These are phyloP conservation scores for Callimorpha dominula DNA, from an alignment of 2,888 invertebrate species.

Conservation along the genomic window DNA sequence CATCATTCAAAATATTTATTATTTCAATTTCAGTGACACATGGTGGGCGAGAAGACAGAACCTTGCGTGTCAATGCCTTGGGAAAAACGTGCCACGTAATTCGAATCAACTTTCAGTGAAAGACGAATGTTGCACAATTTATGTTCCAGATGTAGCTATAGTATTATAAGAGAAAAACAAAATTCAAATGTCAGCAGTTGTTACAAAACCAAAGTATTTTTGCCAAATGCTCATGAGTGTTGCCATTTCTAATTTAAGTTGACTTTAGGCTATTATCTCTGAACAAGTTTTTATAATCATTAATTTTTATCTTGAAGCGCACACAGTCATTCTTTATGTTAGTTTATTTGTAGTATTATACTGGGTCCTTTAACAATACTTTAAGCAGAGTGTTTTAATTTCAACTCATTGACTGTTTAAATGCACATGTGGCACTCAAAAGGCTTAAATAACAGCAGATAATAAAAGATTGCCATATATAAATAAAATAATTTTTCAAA, in stretches of 20 bases:
- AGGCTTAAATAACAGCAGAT: no score
- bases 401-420: no score
- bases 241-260: neutral
- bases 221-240: constrained; percentile 7
- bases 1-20: neutral
- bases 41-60: constrained; percentile 13
- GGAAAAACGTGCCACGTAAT: neutral
- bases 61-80: constrained; percentile 1
- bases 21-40: constrained; percentile 15
- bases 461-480: no score
- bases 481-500: no score
- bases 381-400: no score
- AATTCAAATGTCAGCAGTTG: neutral
- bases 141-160: constrained; percentile 18
- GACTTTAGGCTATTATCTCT: neutral
- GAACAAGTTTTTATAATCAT: neutral
- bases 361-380: neutral
- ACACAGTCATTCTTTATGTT: neutral
- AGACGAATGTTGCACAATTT: constrained; percentile 18
- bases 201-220: neutral
- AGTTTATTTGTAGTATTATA: neutral
- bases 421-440: no score
- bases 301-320: neutral
- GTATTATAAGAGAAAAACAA: constrained; percentile 1
- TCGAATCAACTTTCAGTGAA: neutral